Base-by-base conservation (phyloP, 2,888 invertebrate species). In the Eristalis intricaria region DNA sequence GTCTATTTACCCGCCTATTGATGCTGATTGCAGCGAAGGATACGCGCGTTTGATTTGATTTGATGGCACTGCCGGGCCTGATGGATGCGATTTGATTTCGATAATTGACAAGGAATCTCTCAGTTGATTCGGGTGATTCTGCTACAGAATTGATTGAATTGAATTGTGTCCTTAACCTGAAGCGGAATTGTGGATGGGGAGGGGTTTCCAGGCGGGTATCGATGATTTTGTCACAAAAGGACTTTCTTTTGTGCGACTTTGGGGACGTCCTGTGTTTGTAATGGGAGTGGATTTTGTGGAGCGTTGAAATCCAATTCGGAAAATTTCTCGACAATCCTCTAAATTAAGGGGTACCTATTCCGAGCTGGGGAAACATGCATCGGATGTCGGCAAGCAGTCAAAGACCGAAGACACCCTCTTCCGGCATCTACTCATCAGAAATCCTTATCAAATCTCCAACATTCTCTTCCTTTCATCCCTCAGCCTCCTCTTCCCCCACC, bases 1-100 rank as follows among this genome's bases (percentile, higher is more conserved):
- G 50, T 70, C 61, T 76, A 69, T 84, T 82, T 83, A 75, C 79
- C 73, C 84, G 79, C 76, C 79, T 61, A 84, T 87, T 87, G 83
- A 87, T 76, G 80, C 87, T 84, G 84, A 87, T 87, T 87, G 80
- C 73, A 43, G 40, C 26, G 66, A 79, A 79, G 58, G 71, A 73
- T 69, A 75, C 22, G 66, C 71, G 66, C 71, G 29, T 74, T 82
- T 68, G 77, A 77, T 78, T 78, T 74, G 68, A 68, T 80, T 80
- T 68, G 81, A 77, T 77, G 81, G 66, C 29, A 61, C 73, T 43
- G 23, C 23, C 26, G 26, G 63, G 23, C 3, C 3, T 82, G 82
- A 82, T 82, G 43, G 81, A 74, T 79, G 68, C 63, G 15, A 76
- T 66, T 84, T 74, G 63, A 71, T 80, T 71, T 66, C 66, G 64